Evolutionary conservation across 53 echinoderm and acorn worm genomes (phyloP), one percentile per base, ranked within the genome.

Genomic region (Crossaster papposus): DNA sequence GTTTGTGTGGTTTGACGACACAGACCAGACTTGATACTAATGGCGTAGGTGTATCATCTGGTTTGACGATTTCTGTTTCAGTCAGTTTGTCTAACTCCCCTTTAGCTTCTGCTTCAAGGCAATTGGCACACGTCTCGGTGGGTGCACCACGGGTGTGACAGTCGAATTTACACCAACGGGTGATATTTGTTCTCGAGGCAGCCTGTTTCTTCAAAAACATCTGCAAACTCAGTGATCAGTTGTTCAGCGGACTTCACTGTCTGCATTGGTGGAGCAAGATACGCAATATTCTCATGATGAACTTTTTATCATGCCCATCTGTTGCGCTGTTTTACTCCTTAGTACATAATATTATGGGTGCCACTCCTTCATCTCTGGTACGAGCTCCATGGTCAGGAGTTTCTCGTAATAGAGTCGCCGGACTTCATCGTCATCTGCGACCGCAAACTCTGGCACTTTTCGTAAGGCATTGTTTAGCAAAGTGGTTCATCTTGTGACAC

Each of bases 1-100:
- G 37, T 64, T 91, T 77, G 1, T 81, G 63, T 71, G 81, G 90
- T 32, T 91, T 81, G 3, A 77, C 94, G 5, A 88, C 89, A 12
- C 75, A 81, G 24, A 93, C 89, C 3, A 93, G 37, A 30, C 89
- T 91, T 1, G 88, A 91, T 6, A 93, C 94, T 89, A 82, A 91
- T 35, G 89, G 91, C 24, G 91, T 93, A 35, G 83, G 91, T 14
- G n/a, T 38, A 35, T 50, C 71, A n/a, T 91, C 91, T 14, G 71
- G 81, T 4, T 53, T 63, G 33, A 93, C 83, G 23, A 84, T 89
- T 1, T 91, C 28, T 51, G 22, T 36, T 88, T 91, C 36, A 20
- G 38, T 76, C 34, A 93, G 65, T 11, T 65, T 83, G 18, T 91
- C 72, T 36, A 92, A 35, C 65, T 84, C 89, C 38, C 22, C 37